Percentiles rank a stretch among this genome's conserved stretches.
Evolutionary conservation across 2,888 invertebrate species (phyloP).

Genomic region (Malacosoma neustria): DNA sequence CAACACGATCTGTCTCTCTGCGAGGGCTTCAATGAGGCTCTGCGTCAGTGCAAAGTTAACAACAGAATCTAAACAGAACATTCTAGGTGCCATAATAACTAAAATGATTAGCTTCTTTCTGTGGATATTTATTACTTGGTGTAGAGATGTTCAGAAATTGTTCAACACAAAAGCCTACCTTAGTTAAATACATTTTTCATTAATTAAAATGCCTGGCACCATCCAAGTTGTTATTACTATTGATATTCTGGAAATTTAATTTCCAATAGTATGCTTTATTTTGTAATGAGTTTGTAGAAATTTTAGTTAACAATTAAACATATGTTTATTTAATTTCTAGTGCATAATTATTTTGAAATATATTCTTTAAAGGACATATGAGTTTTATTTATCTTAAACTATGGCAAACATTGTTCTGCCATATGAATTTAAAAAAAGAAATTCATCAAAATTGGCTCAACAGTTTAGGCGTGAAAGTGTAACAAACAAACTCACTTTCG

Average conservation of each 20-base stretch:
- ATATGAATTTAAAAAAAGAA: too few relatives aligned
- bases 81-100: constrained; percentile 21
- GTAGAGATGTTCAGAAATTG: constrained; percentile 19
- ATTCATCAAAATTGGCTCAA: too few relatives aligned
- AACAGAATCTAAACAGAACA: constrained; percentile 76
- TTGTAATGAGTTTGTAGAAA: constrained; percentile 37
- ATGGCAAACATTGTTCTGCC: background rate
- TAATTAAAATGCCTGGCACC: constrained; percentile 25
- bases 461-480: too few relatives aligned
- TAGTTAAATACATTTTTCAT: constrained; percentile 25
- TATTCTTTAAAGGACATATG: constrained; percentile 22
- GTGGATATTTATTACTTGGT: constrained; percentile 22
- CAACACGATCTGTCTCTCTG: constrained; percentile 94
- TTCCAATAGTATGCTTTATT: constrained; percentile 26
- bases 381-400: constrained; percentile 15
- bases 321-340: constrained; percentile 42
- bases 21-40: constrained; percentile 97
- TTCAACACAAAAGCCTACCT: constrained; percentile 25
- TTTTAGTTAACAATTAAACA: constrained; percentile 26
- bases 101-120: constrained; percentile 23
- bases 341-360: constrained; percentile 25
- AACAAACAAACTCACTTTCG: too few relatives aligned
- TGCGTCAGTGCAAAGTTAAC: constrained; percentile 93
- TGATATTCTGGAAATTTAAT: constrained; percentile 23
- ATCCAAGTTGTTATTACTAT: constrained; percentile 40